Evolutionary conservation across 2,888 invertebrate genomes (phyloP).

Genomic region (Terebella lapidaria): DNA sequence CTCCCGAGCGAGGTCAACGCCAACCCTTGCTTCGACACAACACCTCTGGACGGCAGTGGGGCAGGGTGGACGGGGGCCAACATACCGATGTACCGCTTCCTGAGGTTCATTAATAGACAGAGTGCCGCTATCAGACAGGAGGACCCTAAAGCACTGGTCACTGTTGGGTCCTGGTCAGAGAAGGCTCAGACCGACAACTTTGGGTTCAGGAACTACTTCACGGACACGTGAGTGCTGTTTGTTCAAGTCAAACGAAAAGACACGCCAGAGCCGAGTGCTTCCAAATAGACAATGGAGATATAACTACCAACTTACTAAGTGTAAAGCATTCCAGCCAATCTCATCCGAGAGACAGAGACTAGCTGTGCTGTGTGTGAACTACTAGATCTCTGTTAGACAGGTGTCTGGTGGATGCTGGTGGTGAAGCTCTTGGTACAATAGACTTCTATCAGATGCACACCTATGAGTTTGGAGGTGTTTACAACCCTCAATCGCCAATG

Average conservation of each 20-base stretch:
- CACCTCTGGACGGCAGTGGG: conserved; percentile 27
- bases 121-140: conserved; percentile 26
- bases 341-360: too few relatives aligned
- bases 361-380: too few relatives aligned
- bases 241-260: too few relatives aligned
- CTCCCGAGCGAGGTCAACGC: conserved; percentile 22
- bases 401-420: conserved; percentile 28
- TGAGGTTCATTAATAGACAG: conserved; percentile 33
- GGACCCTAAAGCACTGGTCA: conserved; percentile 28
- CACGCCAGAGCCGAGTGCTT: neutral
- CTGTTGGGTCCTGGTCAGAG: conserved; percentile 29
- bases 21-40: conserved; percentile 34
- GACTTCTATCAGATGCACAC: conserved; percentile 30
- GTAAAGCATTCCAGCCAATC: too few relatives aligned
- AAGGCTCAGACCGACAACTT: conserved; percentile 24
- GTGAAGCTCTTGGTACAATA: conserved; percentile 23
- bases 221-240: conserved; percentile 25
- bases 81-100: conserved; percentile 29
- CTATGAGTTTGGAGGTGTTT: conserved; percentile 25
- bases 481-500: conserved; percentile 23
- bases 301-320: too few relatives aligned
- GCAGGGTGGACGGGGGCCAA: conserved; percentile 37
- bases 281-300: too few relatives aligned
- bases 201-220: conserved; percentile 27
- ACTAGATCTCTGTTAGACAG: too few relatives aligned